A percentile compares a stretch with the other conserved stretches of the same genome.
phyloP scores from a whole-genome alignment of 2,113 vertebrate genomes.

The Anser brachyrhynchus region DNA sequence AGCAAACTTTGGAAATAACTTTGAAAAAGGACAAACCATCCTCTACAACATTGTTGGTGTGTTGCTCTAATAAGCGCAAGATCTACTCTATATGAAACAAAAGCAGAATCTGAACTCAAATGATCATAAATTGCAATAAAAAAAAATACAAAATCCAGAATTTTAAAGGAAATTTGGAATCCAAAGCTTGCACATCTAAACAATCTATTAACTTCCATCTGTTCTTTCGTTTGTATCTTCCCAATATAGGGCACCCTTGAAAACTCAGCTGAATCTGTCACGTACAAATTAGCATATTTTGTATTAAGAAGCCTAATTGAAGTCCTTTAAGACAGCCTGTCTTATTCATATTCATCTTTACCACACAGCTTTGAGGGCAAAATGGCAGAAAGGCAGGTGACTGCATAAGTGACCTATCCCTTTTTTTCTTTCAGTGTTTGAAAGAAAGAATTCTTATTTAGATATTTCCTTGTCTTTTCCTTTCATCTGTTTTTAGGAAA shows the following conservation, averaged over 20 bases:
- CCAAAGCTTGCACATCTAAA: not conserved
- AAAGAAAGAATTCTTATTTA: conserved; percentile 18
- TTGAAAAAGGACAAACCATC: not conserved
- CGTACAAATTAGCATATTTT: conserved; percentile 20
- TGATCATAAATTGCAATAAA: not conserved
- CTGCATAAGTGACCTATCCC: not conserved
- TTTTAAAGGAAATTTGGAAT: not conserved
- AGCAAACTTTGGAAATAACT: not conserved
- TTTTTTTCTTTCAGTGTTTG: not conserved
- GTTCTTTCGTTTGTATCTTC: not conserved
- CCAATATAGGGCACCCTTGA: not conserved
- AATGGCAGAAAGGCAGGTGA: not conserved
- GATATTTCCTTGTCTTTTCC: not conserved
- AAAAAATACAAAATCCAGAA: not conserved
- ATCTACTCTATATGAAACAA: not conserved
- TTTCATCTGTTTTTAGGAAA: not conserved
- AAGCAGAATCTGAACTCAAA: not conserved
- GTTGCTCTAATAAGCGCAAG: not conserved
- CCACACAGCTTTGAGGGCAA: not conserved
- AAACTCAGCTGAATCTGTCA: not conserved
- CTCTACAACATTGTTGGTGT: not conserved
- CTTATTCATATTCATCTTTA: not conserved
- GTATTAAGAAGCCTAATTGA: not conserved
- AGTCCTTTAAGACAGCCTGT: not conserved
- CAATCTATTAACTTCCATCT: not conserved